Conservation (phyloP, 2,797 vertebrate genomes). For the Sebastes glaucus region DNA sequence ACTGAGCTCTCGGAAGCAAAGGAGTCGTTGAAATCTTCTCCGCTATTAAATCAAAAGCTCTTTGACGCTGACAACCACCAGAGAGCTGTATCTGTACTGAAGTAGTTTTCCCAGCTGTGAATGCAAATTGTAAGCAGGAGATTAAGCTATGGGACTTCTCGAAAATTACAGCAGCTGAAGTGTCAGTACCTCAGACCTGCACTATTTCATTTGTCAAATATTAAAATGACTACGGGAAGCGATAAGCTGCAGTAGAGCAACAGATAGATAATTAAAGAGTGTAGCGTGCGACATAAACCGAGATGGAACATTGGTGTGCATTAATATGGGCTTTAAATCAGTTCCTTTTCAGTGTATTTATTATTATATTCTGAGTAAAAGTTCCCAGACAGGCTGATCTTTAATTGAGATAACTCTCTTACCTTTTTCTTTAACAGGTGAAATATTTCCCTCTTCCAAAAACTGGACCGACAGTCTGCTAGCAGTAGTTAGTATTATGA, state of each 20-base stretch:
- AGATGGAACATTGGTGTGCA: too few relatives aligned
- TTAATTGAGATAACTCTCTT: neutral
- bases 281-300: neutral
- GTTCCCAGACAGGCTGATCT: neutral
- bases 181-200: slow-evolving; percentile 19
- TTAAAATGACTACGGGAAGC: neutral
- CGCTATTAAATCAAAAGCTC: slow-evolving; percentile 54
- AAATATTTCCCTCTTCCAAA: neutral
- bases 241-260: slow-evolving; percentile 9
- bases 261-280: neutral
- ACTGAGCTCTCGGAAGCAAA: slow-evolving; percentile 32
- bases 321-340: neutral
- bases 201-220: slow-evolving; percentile 29
- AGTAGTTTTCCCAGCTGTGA: slow-evolving; percentile 22
- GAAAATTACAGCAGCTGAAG: slow-evolving; percentile 12
- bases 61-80: slow-evolving; percentile 29
- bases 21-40: slow-evolving; percentile 22
- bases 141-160: slow-evolving; percentile 27
- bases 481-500: too few relatives aligned
- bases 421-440: neutral
- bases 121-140: slow-evolving; percentile 33
- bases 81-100: slow-evolving; percentile 18
- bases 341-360: accelerated
- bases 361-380: neutral
- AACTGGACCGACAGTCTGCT: neutral